Percentiles rank a stretch among this genome's conserved stretches.
phyloP scores from a whole-genome alignment of 2,113 vertebrate genomes.

The Arothron firmamentum region DNA sequence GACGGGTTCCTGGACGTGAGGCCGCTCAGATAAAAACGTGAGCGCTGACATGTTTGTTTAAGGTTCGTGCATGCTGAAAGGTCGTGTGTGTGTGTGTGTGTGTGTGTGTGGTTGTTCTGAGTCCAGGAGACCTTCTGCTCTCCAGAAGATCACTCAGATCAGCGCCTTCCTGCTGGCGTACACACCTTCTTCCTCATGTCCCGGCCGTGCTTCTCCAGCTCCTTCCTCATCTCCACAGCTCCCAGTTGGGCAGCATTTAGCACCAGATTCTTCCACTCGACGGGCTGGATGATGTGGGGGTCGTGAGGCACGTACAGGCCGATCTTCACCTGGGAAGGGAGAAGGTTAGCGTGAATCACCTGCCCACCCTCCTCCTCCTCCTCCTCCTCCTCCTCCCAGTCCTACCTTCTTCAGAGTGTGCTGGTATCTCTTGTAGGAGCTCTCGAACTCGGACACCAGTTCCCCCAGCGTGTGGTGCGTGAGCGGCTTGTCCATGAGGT shows the following conservation, averaged over 20 bases:
- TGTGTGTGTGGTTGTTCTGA: no score
- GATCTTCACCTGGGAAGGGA: slow-evolving; percentile 83
- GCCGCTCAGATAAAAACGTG: no score
- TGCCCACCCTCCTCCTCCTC: no score
- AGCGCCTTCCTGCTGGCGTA: neutral
- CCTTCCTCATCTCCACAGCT: slow-evolving; percentile 85
- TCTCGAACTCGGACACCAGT: slow-evolving; percentile 94
- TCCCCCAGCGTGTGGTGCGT: slow-evolving; percentile 90
- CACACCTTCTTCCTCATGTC: slow-evolving; percentile 98
- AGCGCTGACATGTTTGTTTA: no score
- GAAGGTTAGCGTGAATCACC: no score
- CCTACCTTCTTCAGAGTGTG: slow-evolving; percentile 88
- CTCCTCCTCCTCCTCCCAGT: neutral
- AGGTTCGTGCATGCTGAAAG: no score
- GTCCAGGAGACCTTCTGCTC: no score
- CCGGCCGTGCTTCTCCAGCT: slow-evolving; percentile 92
- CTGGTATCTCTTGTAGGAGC: slow-evolving; percentile 91
- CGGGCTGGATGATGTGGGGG: slow-evolving; percentile 92
- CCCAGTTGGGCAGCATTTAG: slow-evolving; percentile 85
- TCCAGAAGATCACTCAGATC: neutral
- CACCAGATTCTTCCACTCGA: slow-evolving; percentile 94
- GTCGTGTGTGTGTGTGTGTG: no score
- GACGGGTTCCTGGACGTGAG: no score
- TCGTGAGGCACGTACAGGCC: slow-evolving; percentile 92
- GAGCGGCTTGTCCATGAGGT: slow-evolving; percentile 94